Evolutionary conservation across 2,888 invertebrate genomes (phyloP), one percentile per base, ranked within the genome.

Genomic region (Gymnosoma rotundatum): DNA sequence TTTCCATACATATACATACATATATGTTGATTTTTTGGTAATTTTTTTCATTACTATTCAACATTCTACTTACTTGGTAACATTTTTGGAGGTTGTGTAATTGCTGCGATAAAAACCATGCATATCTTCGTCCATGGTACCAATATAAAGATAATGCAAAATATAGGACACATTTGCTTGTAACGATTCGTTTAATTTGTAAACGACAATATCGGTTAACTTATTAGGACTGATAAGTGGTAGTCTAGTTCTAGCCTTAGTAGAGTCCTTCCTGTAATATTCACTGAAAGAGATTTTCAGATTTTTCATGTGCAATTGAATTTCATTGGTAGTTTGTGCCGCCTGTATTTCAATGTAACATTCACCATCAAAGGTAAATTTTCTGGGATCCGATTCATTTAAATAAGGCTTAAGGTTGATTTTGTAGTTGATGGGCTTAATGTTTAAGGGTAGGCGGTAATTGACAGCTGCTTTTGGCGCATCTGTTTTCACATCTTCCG

Each of bases 341-440:
- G 93, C 91, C 89, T 92, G 84, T 58, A 94, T 88, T 21, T 93
- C 93, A 72, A 94, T 94, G 14, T 90, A 86, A 12, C 88, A 90
- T 67, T 89, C 89, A 10, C 92, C 92, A 76, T 91, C 90, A 70
- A 92, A 92, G 1, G 88, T 91, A 69, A 92, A 92, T 12, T 74
- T 86, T 8, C 88, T 88, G 0, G 82, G 84, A 83, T 91, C 90
- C 52, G n/a, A 78, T 16, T 86, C 87, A 32, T 93, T 90, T 5
- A 95, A 92, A 85, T 93, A 93, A 0, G 94, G 94, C 0, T 90
- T 91, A 7, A 95, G 87, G 0, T 91, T 87, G 0, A 95, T 91
- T 38, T 92, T 91, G 86, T 95, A 96, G n/a, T 90, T 90, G 0
- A 86, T 87, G 0, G 95, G 95, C 1, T 76, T 79, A 0, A 95